Conservation (phyloP, 2,113 vertebrate genomes). For the Odontophorus gujanensis region DNA sequence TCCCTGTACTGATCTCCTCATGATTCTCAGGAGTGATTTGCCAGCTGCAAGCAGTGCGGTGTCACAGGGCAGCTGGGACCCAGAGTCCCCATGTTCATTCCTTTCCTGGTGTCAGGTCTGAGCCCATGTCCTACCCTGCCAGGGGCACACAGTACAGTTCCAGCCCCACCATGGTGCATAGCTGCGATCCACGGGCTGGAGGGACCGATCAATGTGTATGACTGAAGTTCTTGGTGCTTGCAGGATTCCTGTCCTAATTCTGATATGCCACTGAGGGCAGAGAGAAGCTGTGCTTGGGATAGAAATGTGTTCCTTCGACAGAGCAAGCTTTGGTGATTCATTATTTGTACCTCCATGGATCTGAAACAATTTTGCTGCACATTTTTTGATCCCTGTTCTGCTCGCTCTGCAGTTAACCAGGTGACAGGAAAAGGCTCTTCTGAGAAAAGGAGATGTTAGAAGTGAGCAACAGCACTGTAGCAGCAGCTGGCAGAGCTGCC, state of each 20-base stretch:
- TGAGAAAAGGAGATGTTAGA: not conserved
- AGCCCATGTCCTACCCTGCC: not conserved
- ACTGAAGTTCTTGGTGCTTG: not conserved
- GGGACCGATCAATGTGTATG: not conserved
- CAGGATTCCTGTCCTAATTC: not conserved
- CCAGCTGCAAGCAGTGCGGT: not conserved
- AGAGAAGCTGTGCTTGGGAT: not conserved
- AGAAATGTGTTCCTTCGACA: not conserved
- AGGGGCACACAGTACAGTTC: accelerated
- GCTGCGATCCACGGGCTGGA: not conserved
- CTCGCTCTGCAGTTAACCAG: not conserved
- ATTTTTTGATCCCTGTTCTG: slow-evolving; percentile 13
- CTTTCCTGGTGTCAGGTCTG: not conserved
- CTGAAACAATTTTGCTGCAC: slow-evolving; percentile 32
- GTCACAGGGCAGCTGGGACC: not conserved
- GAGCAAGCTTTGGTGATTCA: slow-evolving; percentile 36
- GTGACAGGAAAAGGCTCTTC: not conserved
- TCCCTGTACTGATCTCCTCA: not conserved
- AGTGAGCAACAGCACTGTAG: not conserved
- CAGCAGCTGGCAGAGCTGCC: not conserved
- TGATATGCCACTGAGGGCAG: not conserved
- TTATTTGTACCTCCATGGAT: slow-evolving; percentile 10
- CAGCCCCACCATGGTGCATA: not conserved
- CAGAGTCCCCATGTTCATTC: not conserved
- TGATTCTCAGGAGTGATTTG: not conserved